These are phyloP conservation scores for Drosophila orena DNA, from an alignment of 1,140 invertebrate species.

Conservation along the genomic window DNA sequence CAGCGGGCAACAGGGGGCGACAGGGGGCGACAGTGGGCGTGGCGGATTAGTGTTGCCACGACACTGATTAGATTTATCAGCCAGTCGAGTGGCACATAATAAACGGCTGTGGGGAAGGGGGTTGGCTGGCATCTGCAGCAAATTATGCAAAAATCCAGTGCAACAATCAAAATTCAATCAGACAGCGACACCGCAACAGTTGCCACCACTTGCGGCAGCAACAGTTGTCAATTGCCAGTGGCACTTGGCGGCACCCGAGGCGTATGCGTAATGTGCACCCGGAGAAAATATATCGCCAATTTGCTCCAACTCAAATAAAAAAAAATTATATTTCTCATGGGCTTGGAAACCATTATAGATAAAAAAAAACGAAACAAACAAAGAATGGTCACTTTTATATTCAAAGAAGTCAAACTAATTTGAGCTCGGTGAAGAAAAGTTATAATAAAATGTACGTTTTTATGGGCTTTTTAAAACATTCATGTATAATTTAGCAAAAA, in stretches of 20 bases:
- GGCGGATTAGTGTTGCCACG: conserved; percentile 63
- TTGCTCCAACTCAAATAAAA: too few species aligned
- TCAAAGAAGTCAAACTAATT: too few species aligned
- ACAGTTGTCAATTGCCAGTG: conserved; percentile 74
- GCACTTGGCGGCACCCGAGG: conserved; percentile 24
- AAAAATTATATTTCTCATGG: not conserved
- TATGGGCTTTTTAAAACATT: too few species aligned
- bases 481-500: too few species aligned
- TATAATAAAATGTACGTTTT: too few species aligned
- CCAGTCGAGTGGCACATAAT: conserved; percentile 64
- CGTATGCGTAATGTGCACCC: conserved; percentile 64
- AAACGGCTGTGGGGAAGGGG: conserved; percentile 23
- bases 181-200: conserved; percentile 71
- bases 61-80: conserved; percentile 82
- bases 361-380: too few species aligned
- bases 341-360: too few species aligned
- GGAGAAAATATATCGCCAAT: not conserved
- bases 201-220: conserved; percentile 67
- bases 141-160: conserved; percentile 64
- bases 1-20: not conserved
- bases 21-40: conserved; percentile 13
- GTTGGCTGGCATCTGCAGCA: conserved; percentile 10
- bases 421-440: too few species aligned
- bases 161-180: conserved; percentile 80
- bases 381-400: too few species aligned